phyloP scores from a whole-genome alignment of 2,113 vertebrate species.

The Pluvianellus socialis region DNA sequence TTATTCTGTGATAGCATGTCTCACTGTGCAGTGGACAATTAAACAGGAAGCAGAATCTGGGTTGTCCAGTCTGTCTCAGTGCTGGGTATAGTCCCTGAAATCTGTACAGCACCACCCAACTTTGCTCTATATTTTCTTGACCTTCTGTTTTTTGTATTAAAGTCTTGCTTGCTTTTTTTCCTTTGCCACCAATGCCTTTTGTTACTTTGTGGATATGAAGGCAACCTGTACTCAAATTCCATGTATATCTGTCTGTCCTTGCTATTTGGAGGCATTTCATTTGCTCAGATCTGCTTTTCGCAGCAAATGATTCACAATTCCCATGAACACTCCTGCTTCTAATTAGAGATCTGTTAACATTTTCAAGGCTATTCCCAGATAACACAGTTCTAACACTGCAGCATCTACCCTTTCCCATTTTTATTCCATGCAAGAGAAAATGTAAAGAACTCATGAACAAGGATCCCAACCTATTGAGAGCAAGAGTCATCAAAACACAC shows the following conservation, averaged over 20 bases:
- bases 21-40: not conserved
- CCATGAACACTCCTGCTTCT: slow-evolving; percentile 23
- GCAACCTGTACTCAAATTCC: not conserved
- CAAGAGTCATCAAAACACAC: not conserved
- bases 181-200: not conserved
- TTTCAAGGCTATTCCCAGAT: slow-evolving; percentile 35
- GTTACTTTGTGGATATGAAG: not conserved
- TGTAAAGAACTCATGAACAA: not conserved
- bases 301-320: slow-evolving; percentile 40
- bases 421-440: not conserved
- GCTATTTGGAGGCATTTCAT: slow-evolving; percentile 31
- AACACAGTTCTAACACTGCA: not conserved
- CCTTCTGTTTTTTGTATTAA: not conserved
- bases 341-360: slow-evolving; percentile 7
- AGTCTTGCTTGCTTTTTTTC: not conserved
- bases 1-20: not conserved
- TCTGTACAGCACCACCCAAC: not conserved
- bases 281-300: slow-evolving; percentile 19
- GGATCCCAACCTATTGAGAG: not conserved
- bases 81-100: not conserved
- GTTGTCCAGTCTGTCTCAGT: not conserved
- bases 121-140: not conserved
- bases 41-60: not conserved
- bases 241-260: not conserved
- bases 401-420: not conserved